Evolutionary conservation across 2,113 vertebrate species (phyloP).

Genomic region (Poeciliopsis prolifica): DNA sequence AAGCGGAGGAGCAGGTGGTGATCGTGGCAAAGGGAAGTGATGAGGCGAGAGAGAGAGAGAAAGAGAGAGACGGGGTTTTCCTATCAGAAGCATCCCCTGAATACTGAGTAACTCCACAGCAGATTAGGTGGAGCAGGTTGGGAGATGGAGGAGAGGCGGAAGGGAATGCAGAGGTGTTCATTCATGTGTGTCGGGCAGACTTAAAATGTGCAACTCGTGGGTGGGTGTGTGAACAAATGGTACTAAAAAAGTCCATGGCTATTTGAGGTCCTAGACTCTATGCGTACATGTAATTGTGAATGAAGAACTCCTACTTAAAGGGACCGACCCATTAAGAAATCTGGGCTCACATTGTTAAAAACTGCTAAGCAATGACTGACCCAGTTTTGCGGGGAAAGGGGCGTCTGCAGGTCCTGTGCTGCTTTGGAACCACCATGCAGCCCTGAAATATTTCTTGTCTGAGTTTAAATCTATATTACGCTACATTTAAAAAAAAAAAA

Average conservation of each 20-base stretch:
- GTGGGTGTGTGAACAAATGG: slow-evolving; percentile 14
- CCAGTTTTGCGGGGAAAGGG: neutral
- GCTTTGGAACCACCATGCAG: neutral
- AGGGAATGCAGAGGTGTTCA: slow-evolving; percentile 39
- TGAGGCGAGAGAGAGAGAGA: slow-evolving; percentile 2
- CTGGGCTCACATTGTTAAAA: neutral
- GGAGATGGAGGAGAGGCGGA: slow-evolving; percentile 15
- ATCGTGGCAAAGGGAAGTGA: slow-evolving; percentile 13
- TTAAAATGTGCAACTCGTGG: slow-evolving; percentile 37
- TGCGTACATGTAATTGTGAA: slow-evolving; percentile 33
- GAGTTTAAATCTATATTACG: neutral
- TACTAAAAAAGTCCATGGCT: slow-evolving; percentile 21
- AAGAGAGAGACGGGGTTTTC: slow-evolving; percentile 42
- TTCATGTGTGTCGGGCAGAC: slow-evolving; percentile 38
- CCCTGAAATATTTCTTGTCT: neutral
- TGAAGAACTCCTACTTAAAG: neutral
- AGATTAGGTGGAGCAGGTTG: slow-evolving; percentile 13
- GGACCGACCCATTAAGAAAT: neutral
- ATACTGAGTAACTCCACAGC: slow-evolving; percentile 39
- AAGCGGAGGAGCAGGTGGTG: slow-evolving; percentile 42
- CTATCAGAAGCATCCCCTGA: slow-evolving; percentile 55
- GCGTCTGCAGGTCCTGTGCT: no score
- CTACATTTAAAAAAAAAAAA: neutral
- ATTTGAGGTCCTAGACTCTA: slow-evolving; percentile 7
- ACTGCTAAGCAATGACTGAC: neutral